Evolutionary conservation across 2,113 vertebrate species (phyloP).

Genomic region (Paraplagusia blochii): DNA sequence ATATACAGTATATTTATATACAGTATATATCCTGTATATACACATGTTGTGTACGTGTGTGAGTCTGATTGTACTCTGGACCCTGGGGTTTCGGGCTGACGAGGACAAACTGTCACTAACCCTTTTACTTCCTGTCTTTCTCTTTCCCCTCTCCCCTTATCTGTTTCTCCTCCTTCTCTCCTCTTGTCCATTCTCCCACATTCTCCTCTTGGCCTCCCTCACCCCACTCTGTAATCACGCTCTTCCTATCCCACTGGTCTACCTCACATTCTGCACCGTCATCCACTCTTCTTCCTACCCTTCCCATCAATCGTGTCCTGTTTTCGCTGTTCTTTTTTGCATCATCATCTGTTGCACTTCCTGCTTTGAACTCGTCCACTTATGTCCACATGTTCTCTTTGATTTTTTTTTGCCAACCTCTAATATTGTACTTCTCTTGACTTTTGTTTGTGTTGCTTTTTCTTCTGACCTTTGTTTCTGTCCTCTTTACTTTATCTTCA

Average conservation of each 20-base stretch:
- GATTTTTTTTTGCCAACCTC: constrained; percentile 7
- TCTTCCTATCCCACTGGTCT: constrained; percentile 22
- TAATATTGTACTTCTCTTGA: background rate
- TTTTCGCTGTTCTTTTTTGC: constrained; percentile 22
- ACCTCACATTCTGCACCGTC: constrained; percentile 43
- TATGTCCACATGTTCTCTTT: background rate
- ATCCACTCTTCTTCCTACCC: constrained; percentile 61
- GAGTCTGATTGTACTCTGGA: constrained; percentile 28
- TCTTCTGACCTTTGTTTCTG: background rate
- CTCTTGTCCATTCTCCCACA: background rate
- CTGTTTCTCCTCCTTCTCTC: background rate
- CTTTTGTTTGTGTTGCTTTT: background rate
- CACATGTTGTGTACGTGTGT: constrained; percentile 29
- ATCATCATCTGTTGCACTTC: constrained; percentile 45
- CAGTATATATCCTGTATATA: too few species aligned
- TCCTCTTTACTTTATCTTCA: background rate
- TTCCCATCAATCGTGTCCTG: background rate
- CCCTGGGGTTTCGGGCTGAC: constrained; percentile 56
- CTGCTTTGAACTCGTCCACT: background rate
- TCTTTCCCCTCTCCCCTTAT: background rate
- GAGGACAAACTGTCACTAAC: constrained; percentile 72
- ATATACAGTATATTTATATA: too few species aligned
- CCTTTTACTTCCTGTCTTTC: constrained; percentile 51
- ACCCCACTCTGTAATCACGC: background rate
- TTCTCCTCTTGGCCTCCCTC: constrained; percentile 17